A percentile compares a stretch with the other conserved stretches of the same genome.
Conservation (phyloP, 1,140 invertebrate species). For the Leptoteleia sp. region DNA sequence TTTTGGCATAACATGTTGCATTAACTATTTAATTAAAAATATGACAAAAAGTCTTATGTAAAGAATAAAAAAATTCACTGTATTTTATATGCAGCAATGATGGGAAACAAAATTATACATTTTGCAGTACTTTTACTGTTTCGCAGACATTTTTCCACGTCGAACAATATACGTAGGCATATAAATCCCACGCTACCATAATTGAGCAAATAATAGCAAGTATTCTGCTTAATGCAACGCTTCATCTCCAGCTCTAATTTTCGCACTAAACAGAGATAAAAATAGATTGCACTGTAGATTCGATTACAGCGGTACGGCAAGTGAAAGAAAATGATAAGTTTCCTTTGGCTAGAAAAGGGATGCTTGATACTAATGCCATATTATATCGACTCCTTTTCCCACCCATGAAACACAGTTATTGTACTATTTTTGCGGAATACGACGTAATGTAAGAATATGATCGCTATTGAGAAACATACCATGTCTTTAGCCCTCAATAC, state of each 20-base stretch:
- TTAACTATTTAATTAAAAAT: too few species aligned
- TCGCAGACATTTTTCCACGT: too few species aligned
- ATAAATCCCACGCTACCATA: slow-evolving; percentile 6
- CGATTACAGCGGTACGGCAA: slow-evolving; percentile 18
- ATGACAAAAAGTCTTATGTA: too few species aligned
- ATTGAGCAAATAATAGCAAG: slow-evolving; percentile 24
- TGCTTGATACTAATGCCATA: slow-evolving; percentile 41
- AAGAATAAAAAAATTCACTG: too few species aligned
- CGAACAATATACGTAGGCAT: background rate
- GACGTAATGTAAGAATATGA: slow-evolving; percentile 28
- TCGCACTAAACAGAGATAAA: background rate
- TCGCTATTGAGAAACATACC: slow-evolving; percentile 30
- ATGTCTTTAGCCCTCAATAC: slow-evolving; percentile 38
- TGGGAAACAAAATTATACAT: too few species aligned
- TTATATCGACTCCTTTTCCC: slow-evolving; percentile 34
- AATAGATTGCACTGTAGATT: slow-evolving; percentile 15
- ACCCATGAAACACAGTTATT: slow-evolving; percentile 28
- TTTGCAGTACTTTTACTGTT: too few species aligned
- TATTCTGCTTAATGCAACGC: background rate
- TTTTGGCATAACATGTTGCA: too few species aligned
- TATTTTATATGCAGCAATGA: too few species aligned
- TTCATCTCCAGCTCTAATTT: slow-evolving; percentile 4
- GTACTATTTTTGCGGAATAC: slow-evolving; percentile 40
- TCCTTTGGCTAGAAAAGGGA: slow-evolving; percentile 14
- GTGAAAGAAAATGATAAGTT: slow-evolving; percentile 42